Evolutionary conservation across 2,113 vertebrate species (phyloP).

Genomic region (Amblyornis subalaris): DNA sequence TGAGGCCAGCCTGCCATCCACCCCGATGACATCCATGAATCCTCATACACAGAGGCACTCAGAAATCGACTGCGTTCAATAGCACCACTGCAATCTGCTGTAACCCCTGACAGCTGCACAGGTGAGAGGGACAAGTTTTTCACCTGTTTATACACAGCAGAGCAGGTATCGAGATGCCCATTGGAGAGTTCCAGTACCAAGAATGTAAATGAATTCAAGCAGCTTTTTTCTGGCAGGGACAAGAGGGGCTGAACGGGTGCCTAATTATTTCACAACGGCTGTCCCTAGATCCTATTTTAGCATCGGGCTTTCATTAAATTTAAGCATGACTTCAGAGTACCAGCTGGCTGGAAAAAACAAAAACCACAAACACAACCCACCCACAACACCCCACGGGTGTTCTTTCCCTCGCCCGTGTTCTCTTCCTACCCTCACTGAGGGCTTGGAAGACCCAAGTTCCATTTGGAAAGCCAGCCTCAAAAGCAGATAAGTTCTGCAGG

Average conservation of each 20-base stretch:
- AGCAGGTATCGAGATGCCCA: neutral
- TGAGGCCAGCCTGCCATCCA: neutral
- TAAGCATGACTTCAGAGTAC: constrained; percentile 44
- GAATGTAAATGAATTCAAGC: neutral
- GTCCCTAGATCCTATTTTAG: constrained; percentile 35
- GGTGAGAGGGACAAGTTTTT: neutral
- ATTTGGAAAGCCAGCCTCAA: neutral
- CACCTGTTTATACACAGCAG: neutral
- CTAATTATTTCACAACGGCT: constrained; percentile 35
- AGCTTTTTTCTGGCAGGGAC: neutral
- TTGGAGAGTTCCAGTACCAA: neutral
- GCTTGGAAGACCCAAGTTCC: neutral
- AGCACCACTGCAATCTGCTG: neutral
- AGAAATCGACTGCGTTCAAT: rapidly evolving
- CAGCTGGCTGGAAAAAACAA: constrained; percentile 30
- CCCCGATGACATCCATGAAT: rapidly evolving
- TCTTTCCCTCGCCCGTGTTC: neutral
- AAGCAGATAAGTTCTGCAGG: neutral
- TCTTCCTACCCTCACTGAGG: neutral
- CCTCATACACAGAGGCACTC: rapidly evolving
- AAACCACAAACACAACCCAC: constrained; percentile 25
- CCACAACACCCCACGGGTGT: constrained; percentile 11
- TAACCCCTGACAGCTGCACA: rapidly evolving
- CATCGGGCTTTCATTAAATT: constrained; percentile 20
- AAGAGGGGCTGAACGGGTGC: neutral